phyloP scores from a whole-genome alignment of 2,888 invertebrate genomes.

The Synanthedon tipuliformis region DNA sequence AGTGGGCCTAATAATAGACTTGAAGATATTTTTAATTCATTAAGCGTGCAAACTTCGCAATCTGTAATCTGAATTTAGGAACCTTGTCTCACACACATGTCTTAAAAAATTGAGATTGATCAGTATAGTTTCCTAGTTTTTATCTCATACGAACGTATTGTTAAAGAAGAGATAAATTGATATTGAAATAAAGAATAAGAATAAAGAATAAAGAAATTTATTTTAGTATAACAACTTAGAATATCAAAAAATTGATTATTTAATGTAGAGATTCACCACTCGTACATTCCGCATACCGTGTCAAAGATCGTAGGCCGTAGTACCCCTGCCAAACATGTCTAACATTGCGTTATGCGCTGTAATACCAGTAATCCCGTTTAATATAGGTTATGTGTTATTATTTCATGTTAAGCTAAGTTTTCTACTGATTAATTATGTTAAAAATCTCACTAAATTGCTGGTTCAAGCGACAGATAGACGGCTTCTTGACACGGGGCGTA shows the following conservation, averaged over 20 bases:
- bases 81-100: neutral
- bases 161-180: neutral
- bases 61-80: neutral
- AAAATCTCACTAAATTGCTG: no score
- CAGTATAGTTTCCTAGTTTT: neutral
- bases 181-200: no score
- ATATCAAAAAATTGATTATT: no score
- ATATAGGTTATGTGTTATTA: neutral
- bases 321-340: neutral
- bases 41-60: no score
- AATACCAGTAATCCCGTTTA: neutral
- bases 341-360: neutral
- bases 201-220: no score
- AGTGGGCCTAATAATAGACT: no score
- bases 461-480: no score
- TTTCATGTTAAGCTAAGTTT: no score
- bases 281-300: neutral
- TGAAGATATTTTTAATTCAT: no score
- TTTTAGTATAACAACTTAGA: no score
- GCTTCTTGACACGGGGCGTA: no score
- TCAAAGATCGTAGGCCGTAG: neutral
- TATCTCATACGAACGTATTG: neutral
- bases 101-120: neutral
- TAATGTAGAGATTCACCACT: neutral
- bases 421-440: no score